These are phyloP conservation scores for Urocitellus parryii DNA, from an alignment of 2,113 vertebrate genomes.

Conservation along the genomic window DNA sequence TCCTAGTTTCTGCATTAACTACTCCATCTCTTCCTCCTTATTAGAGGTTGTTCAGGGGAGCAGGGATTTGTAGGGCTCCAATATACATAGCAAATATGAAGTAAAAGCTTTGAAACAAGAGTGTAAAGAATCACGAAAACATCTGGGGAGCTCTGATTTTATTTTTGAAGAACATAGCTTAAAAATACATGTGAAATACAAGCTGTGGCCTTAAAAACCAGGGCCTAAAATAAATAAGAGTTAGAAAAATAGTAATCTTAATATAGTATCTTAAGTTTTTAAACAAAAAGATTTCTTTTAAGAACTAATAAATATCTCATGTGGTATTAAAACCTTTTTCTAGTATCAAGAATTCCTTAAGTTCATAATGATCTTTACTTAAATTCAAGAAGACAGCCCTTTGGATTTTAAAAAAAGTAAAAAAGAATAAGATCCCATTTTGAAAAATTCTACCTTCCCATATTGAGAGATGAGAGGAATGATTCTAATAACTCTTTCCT, in stretches of 20 bases:
- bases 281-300: conserved; percentile 22
- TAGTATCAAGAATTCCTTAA: too few species aligned
- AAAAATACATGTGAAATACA: background rate
- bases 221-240: background rate
- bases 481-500: too few species aligned
- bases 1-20: too few species aligned
- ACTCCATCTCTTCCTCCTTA: too few species aligned
- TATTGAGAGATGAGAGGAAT: too few species aligned
- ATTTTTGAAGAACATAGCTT: conserved; percentile 11
- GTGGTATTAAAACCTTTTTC: too few species aligned
- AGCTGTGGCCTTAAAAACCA: conserved; percentile 42
- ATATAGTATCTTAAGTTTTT: background rate
- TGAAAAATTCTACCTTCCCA: too few species aligned
- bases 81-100: background rate
- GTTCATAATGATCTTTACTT: too few species aligned
- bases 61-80: background rate
- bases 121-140: background rate
- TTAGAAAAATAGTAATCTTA: background rate
- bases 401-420: too few species aligned
- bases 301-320: background rate
- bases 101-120: background rate
- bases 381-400: too few species aligned
- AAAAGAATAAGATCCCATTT: too few species aligned
- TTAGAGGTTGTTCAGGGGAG: too few species aligned
- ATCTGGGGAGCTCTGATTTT: conserved; percentile 32